Evolutionary conservation across 2,797 vertebrate species (phyloP).

Genomic region (Tokudaia tokunoshimensis): DNA sequence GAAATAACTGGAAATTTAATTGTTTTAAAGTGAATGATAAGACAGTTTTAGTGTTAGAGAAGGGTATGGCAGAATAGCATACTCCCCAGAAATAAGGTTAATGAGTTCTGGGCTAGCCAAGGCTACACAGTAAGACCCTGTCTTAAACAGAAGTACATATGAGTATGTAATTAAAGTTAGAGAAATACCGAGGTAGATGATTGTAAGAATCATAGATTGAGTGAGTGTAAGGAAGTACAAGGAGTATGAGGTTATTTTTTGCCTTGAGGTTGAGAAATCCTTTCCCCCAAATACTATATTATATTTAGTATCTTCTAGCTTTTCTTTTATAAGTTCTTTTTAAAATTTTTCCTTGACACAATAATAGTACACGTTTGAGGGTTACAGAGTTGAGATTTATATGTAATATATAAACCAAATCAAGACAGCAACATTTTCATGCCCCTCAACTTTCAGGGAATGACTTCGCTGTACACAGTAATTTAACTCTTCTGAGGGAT

Average conservation of each 20-base stretch:
- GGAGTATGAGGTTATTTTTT: background rate
- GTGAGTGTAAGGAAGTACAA: background rate
- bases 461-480: background rate
- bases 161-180: background rate
- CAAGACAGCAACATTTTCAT: background rate
- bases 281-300: background rate
- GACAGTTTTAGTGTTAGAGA: background rate
- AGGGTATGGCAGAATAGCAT: background rate
- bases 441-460: background rate
- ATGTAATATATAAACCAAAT: background rate
- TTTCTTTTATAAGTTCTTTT: background rate
- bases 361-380: background rate
- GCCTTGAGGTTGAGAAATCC: background rate
- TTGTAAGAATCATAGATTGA: background rate
- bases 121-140: background rate
- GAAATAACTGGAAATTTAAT: conserved; percentile 6
- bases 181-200: conserved; percentile 33
- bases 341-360: background rate
- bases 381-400: background rate
- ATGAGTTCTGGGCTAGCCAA: background rate
- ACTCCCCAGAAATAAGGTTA: background rate
- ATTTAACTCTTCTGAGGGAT: background rate
- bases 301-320: background rate
- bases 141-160: background rate
- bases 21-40: background rate